These are phyloP conservation scores for Trachemys scripta DNA, from an alignment of 2,113 vertebrate genomes.

Conservation along the genomic window DNA sequence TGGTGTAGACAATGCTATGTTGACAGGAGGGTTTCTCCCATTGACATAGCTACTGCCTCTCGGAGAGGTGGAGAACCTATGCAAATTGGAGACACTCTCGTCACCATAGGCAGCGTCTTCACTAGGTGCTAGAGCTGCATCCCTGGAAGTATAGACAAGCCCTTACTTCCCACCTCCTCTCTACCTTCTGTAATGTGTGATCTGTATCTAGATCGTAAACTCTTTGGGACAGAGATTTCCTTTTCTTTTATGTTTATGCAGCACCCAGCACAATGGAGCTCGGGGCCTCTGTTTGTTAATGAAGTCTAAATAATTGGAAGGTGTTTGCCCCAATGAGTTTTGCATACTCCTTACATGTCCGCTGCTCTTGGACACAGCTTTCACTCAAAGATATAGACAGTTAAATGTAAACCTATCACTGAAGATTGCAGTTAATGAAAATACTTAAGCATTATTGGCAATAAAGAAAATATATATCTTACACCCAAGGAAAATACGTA, in stretches of 20 bases:
- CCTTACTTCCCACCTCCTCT: not conserved
- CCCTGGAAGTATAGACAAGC: not conserved
- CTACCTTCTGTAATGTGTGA: accelerated
- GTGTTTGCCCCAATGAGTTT: not conserved
- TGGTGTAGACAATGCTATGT: not conserved
- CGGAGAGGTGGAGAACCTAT: too few species aligned
- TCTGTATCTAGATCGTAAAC: not conserved
- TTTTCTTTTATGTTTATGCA: not conserved
- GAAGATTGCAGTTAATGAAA: not conserved
- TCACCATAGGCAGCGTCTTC: not conserved
- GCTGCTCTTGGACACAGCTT: not conserved
- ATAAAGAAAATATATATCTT: not conserved
- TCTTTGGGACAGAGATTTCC: not conserved
- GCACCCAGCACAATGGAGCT: not conserved
- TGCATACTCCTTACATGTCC: not conserved
- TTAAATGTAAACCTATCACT: not conserved
- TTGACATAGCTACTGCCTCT: not conserved
- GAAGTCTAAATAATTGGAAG: not conserved
- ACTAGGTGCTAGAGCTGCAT: not conserved
- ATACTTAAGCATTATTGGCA: not conserved
- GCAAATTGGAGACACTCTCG: too few species aligned
- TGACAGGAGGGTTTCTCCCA: not conserved
- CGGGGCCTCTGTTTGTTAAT: not conserved
- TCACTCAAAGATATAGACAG: not conserved
- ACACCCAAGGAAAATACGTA: not conserved